Percentiles rank a stretch among this genome's conserved stretches.
Conservation (phyloP, 2,113 vertebrate genomes). For the Oreotrochilus melanogaster region DNA sequence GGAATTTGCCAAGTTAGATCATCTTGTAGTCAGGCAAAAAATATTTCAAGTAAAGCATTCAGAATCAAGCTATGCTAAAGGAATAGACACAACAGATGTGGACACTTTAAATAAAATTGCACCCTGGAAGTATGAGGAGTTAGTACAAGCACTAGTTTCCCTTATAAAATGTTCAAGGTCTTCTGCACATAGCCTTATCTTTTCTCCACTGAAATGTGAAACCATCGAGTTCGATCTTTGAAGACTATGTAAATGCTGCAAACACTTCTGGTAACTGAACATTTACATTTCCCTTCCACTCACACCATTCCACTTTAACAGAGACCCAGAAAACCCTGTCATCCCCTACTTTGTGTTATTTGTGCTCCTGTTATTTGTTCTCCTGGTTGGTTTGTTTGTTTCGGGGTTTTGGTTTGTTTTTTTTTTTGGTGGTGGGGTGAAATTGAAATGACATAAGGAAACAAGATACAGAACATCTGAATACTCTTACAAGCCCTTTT, state of each 20-base stretch:
- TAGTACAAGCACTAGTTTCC: not conserved
- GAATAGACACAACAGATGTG: not conserved
- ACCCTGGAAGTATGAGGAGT: not conserved
- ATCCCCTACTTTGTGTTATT: not conserved
- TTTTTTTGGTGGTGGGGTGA: not conserved
- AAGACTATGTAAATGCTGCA: not conserved
- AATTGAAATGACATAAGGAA: not conserved
- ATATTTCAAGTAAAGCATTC: not conserved
- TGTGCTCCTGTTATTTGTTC: not conserved
- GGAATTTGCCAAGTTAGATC: not conserved
- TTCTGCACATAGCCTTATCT: not conserved
- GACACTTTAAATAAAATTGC: not conserved
- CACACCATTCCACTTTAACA: not conserved
- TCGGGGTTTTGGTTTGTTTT: too few species aligned
- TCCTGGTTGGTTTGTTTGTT: too few species aligned
- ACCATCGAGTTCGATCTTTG: not conserved
- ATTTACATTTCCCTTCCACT: not conserved
- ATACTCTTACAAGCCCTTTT: not conserved
- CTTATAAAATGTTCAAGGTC: not conserved
- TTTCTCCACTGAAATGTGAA: not conserved
- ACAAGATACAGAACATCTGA: not conserved
- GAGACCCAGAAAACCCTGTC: not conserved
- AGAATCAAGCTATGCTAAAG: not conserved
- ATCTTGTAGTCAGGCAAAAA: not conserved
- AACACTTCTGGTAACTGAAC: not conserved